Conservation (phyloP, 2,888 invertebrate species). For the Synergus umbraculus region DNA sequence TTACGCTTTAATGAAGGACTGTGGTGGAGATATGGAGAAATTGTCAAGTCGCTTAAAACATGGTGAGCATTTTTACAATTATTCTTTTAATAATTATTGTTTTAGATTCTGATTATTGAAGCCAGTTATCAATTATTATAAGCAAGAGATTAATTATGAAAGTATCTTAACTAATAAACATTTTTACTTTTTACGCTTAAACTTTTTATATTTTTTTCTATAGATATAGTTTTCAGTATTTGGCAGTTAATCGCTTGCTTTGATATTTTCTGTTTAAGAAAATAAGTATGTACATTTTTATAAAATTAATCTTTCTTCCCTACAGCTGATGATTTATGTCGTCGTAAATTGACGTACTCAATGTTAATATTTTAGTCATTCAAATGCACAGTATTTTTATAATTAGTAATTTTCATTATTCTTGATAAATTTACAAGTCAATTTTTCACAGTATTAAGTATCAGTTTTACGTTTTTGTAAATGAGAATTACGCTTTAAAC, state of each 20-base stretch:
- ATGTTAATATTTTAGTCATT: conserved; percentile 47
- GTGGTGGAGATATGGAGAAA: neutral
- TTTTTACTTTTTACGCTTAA: neutral
- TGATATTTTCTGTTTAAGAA: neutral
- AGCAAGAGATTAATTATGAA: neutral
- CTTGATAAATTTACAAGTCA: neutral
- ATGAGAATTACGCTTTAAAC: neutral
- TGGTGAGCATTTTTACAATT: conserved; percentile 42
- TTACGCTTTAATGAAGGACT: conserved; percentile 17
- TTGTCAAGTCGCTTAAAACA: neutral
- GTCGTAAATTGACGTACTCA: conserved; percentile 51
- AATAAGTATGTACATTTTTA: neutral
- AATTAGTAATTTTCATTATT: neutral
- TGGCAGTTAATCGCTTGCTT: neutral
- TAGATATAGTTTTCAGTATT: neutral
- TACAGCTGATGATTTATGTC: conserved; percentile 53
- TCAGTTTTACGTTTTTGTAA: neutral
- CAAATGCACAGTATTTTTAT: neutral
- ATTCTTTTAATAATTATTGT: neutral
- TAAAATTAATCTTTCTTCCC: neutral
- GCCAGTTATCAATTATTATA: neutral
- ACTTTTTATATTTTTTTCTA: neutral
- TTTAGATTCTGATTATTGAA: neutral
- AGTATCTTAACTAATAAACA: neutral
- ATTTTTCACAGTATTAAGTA: neutral